These are phyloP conservation scores for Glyphotaelius pellucidus DNA, from an alignment of 2,888 invertebrate genomes.

Conservation along the genomic window DNA sequence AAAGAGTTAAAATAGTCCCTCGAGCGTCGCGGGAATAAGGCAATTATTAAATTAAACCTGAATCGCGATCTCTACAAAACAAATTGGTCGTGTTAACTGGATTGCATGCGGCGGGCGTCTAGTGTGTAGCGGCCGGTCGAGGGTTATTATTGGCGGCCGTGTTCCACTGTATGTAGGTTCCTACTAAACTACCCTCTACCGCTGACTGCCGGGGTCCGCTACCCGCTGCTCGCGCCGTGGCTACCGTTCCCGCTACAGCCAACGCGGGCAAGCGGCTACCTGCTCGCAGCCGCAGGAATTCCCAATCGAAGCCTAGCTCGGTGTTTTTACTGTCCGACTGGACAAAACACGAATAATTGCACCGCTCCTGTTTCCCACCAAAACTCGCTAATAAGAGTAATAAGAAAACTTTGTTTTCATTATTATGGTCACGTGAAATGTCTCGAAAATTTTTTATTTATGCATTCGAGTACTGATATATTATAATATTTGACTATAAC, in stretches of 20 bases:
- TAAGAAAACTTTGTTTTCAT: not conserved
- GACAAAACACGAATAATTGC: constrained; percentile 43
- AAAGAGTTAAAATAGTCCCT: constrained; percentile 54
- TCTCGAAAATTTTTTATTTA: not conserved
- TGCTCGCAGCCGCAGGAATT: not conserved
- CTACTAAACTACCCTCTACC: not conserved
- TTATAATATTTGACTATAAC: too few relatives aligned
- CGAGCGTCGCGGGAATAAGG: constrained; percentile 35
- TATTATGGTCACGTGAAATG: not conserved
- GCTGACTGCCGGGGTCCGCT: not conserved
- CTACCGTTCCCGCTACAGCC: not conserved
- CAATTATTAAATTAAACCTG: constrained; percentile 55
- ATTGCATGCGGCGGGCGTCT: constrained; percentile 54
- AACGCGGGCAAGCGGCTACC: not conserved
- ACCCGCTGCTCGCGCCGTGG: not conserved
- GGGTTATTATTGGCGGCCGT: constrained; percentile 52
- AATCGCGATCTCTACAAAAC: constrained; percentile 54
- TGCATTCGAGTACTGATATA: too few relatives aligned
- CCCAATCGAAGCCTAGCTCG: not conserved
- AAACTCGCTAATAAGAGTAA: constrained; percentile 15
- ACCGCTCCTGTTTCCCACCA: not conserved
- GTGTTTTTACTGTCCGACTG: constrained; percentile 46
- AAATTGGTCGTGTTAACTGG: constrained; percentile 59
- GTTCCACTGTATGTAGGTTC: not conserved
- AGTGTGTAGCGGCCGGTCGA: constrained; percentile 16